Evolutionary conservation across 2,797 vertebrate species (phyloP).

Genomic region (Cetoscarus ocellatus): DNA sequence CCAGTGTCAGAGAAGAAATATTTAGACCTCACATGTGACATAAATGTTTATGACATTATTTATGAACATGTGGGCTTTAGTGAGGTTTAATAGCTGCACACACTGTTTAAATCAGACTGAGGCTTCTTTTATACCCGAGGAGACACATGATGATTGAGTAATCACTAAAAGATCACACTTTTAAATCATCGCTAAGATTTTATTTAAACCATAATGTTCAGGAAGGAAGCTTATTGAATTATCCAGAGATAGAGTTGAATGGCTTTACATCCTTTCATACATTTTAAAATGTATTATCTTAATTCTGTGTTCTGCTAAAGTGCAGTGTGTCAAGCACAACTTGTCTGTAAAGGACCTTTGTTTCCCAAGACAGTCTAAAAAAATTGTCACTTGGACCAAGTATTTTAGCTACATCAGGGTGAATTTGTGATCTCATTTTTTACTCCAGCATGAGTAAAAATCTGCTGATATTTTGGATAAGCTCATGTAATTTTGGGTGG

Average conservation of each 20-base stretch:
- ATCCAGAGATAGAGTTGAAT: not conserved
- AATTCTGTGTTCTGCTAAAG: not conserved
- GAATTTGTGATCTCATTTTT: too few relatives aligned
- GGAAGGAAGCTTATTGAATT: not conserved
- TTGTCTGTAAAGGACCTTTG: too few relatives aligned
- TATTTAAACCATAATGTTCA: not conserved
- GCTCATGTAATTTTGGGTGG: too few relatives aligned
- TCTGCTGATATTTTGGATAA: too few relatives aligned
- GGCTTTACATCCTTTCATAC: not conserved
- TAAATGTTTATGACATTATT: not conserved
- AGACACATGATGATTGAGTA: not conserved
- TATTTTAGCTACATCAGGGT: too few relatives aligned
- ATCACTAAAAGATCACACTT: not conserved
- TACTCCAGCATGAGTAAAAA: too few relatives aligned
- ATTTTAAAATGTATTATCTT: not conserved
- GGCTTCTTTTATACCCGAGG: not conserved
- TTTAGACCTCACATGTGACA: conserved; percentile 10
- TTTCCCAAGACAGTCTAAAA: too few relatives aligned
- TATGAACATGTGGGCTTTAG: conserved; percentile 12
- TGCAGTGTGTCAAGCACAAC: too few relatives aligned
- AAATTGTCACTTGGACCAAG: too few relatives aligned
- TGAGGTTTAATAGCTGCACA: not conserved
- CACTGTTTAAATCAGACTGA: not conserved
- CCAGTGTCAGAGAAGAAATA: conserved; percentile 6
- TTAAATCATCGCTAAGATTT: too few relatives aligned